These are phyloP conservation scores for Nomia melanderi DNA, from an alignment of 1,140 invertebrate genomes.

Conservation along the genomic window DNA sequence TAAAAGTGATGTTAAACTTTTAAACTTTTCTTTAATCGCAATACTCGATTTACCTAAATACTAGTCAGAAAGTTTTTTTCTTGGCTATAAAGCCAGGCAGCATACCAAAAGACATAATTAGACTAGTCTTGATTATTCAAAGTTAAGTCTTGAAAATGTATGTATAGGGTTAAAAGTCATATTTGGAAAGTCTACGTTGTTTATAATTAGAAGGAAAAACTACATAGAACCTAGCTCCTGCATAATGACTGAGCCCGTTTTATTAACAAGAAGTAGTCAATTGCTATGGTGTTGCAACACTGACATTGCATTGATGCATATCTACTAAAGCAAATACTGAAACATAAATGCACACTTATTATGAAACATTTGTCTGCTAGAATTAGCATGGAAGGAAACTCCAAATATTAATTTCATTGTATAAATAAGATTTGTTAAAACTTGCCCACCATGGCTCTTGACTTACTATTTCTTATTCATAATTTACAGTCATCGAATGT, in stretches of 20 bases:
- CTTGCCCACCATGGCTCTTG: conserved; percentile 58
- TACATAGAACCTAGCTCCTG: conserved; percentile 64
- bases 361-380: neutral
- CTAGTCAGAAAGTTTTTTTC: conserved; percentile 58
- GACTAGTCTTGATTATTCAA: conserved; percentile 59
- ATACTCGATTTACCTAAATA: conserved; percentile 54
- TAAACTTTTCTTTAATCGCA: conserved; percentile 52
- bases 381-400: neutral
- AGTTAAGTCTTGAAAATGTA: conserved; percentile 67
- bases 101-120: conserved; percentile 67
- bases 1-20: conserved; percentile 40
- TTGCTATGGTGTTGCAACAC: conserved; percentile 51
- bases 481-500: conserved; percentile 69
- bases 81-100: conserved; percentile 52
- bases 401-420: neutral
- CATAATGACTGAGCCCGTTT: conserved; percentile 65
- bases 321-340: conserved; percentile 1
- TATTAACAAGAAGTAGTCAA: conserved; percentile 52
- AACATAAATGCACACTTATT: conserved; percentile 4
- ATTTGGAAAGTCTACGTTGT: conserved; percentile 69
- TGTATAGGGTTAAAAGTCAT: conserved; percentile 66
- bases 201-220: conserved; percentile 62
- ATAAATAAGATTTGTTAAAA: conserved; percentile 23
- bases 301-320: conserved; percentile 23
- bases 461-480: conserved; percentile 56